phyloP scores from a whole-genome alignment of 2,888 invertebrate species.

The Amiota mariae region DNA sequence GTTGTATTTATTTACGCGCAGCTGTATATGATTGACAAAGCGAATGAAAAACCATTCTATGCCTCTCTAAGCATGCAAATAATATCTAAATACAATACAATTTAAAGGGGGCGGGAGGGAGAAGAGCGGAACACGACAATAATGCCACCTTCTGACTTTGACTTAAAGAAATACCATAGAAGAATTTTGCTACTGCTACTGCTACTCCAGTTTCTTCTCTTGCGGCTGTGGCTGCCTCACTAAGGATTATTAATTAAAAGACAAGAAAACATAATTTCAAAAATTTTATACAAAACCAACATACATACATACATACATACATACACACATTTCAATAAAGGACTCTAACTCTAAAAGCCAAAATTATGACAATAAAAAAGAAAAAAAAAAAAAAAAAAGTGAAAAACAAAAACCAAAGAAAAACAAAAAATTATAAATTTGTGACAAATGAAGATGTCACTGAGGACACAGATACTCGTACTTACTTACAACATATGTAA shows the following conservation, averaged over 20 bases:
- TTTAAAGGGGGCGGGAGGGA: no score
- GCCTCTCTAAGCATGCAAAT: no score
- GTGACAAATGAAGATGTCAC: neutral
- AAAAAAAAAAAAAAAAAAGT: neutral
- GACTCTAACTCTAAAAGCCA: neutral
- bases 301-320: slow-evolving; percentile 44
- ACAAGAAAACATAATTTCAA: slow-evolving; percentile 67
- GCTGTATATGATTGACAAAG: no score
- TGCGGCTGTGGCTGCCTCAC: slow-evolving; percentile 42
- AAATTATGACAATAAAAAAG: neutral
- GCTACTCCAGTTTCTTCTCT: no score
- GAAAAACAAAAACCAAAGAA: neutral
- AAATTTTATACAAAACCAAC: slow-evolving; percentile 23
- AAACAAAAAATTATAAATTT: neutral
- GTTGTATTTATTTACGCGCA: no score
- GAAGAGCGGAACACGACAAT: no score
- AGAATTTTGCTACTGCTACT: no score
- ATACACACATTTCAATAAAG: neutral
- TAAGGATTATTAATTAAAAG: slow-evolving; percentile 66
- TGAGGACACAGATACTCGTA: no score
- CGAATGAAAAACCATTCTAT: no score
- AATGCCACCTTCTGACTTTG: no score
- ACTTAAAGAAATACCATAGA: no score
- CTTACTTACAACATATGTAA: neutral
- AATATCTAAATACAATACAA: no score